Base-by-base conservation (phyloP, 1,140 invertebrate species). In the Rhagoletis pomonella region DNA sequence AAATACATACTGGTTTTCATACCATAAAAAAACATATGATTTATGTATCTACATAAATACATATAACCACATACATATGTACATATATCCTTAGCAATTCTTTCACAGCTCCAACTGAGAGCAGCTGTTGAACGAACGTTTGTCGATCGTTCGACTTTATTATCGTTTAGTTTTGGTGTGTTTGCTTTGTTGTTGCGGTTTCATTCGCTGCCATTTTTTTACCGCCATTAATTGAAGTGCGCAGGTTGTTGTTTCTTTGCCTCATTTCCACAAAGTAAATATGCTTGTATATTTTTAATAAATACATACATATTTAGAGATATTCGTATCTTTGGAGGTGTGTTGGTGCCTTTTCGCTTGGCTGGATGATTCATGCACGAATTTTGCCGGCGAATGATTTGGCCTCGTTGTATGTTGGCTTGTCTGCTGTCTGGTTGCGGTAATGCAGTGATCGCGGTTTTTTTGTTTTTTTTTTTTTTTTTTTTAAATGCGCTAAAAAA, bases 231-330 rank as follows among this genome's bases (percentile, higher is more conserved):
- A 58, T 77, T 87, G 50, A 64, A 77, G 50, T 87, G 67, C 65
- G 67, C 65, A 44, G 67, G 47, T 58, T 73, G 39, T 62, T 73
- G 67, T 87, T 44, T 60, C 47, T 81, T 87, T 87, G 42, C 47
- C 59, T 81, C 44, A 67, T 87, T 87, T 87, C 29, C 69, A 73
- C 69, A 17, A 73, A 50, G 42, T 73, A 47, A 73, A 73, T 73
- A 73, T 73, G 42, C 29, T 17, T 9, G 7, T 73, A 47, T 73
- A 47, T 10, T 73, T 62, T 62, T 29, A 29, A 69, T 12, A 69
- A 7, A 69, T 17, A 6, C 47, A 4, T 42, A 50, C 14, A 44
- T 5, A 42, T 73, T 4, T 17, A 47, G 44, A 47, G 14, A 4
- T 69, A 17, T 5, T 42, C 17, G 29, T 81, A 10, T 29, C 6